Percentiles rank a stretch among this genome's conserved stretches.
Evolutionary conservation across 1,140 invertebrate genomes (phyloP).

Genomic region (Drosophila auraria): DNA sequence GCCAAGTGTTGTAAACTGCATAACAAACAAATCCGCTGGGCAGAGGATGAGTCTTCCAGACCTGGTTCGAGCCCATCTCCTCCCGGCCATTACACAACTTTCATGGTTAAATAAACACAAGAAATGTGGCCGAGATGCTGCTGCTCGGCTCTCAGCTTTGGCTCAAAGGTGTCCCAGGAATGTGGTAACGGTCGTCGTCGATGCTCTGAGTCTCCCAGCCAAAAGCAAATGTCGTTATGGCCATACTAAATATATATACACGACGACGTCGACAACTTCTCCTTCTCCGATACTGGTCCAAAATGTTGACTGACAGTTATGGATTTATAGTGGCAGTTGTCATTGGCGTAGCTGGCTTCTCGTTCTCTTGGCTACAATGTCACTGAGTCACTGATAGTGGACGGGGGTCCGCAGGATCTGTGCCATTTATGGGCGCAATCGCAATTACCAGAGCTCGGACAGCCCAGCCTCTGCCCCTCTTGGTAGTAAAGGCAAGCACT

Average conservation of each 20-base stretch:
- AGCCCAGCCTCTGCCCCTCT: conserved; percentile 4
- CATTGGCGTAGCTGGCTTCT: conserved; percentile 19
- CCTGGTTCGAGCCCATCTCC: conserved; percentile 16
- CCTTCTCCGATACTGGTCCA: conserved; percentile 67
- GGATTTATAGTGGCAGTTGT: conserved; percentile 79
- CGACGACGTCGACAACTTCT: conserved; percentile 48
- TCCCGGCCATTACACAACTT: conserved; percentile 56
- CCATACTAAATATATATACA: conserved; percentile 43
- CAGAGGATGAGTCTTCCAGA: neutral
- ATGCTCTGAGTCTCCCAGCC: conserved; percentile 24
- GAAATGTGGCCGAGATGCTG: conserved; percentile 49
- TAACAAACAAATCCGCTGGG: conserved; percentile 48
- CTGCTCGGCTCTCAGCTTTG: conserved; percentile 12
- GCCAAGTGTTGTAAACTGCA: conserved; percentile 42
- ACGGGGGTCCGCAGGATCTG: conserved; percentile 17
- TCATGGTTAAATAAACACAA: conserved; percentile 60
- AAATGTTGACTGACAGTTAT: conserved; percentile 80
- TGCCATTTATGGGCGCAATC: conserved; percentile 66
- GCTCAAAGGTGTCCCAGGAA: conserved; percentile 68
- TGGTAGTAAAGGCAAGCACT: conserved; percentile 31
- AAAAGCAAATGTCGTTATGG: conserved; percentile 73
- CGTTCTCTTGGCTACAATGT: conserved; percentile 61
- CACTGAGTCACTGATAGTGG: conserved; percentile 56
- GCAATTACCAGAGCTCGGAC: conserved; percentile 51
- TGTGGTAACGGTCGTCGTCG: conserved; percentile 69